phyloP scores from a whole-genome alignment of 2,888 invertebrate species.

The Agrotis ipsilon region DNA sequence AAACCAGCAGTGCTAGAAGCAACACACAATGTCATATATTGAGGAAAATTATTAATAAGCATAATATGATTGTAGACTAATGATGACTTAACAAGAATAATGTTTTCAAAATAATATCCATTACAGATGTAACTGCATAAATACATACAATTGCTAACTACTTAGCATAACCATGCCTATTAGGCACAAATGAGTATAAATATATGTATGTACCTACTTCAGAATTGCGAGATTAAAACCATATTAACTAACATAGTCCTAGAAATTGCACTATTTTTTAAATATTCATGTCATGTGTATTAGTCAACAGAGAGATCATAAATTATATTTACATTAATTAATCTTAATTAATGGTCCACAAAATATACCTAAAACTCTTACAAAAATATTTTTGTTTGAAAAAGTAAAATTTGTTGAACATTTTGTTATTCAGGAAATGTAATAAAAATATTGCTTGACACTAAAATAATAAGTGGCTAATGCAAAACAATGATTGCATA shows the following conservation, averaged over 20 bases:
- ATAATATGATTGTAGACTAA: neutral
- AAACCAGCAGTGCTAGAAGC: conserved; percentile 24
- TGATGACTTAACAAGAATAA: neutral
- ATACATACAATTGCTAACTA: neutral
- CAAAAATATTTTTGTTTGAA: conserved; percentile 15
- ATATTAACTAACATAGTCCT: conserved; percentile 8
- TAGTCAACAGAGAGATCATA: conserved; percentile 43
- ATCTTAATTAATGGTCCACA: conserved; percentile 49
- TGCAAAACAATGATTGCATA: conserved; percentile 25
- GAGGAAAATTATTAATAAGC: conserved; percentile 1
- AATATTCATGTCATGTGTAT: conserved; percentile 21
- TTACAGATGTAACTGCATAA: neutral
- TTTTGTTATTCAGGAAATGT: neutral
- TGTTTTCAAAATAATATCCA: conserved; percentile 1
- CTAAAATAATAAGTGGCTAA: conserved; percentile 5
- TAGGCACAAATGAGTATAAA: neutral
- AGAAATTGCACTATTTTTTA: conserved; percentile 42
- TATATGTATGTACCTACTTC: neutral
- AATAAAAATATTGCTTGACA: conserved; percentile 6
- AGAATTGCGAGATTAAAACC: conserved; percentile 8
- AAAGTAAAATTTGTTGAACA: neutral
- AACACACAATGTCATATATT: neutral
- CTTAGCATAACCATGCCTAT: neutral
- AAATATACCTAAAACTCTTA: conserved; percentile 27
- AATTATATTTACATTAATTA: conserved; percentile 34